Conservation (phyloP, 1,140 invertebrate species). For the Hylaeus anthracinus region DNA sequence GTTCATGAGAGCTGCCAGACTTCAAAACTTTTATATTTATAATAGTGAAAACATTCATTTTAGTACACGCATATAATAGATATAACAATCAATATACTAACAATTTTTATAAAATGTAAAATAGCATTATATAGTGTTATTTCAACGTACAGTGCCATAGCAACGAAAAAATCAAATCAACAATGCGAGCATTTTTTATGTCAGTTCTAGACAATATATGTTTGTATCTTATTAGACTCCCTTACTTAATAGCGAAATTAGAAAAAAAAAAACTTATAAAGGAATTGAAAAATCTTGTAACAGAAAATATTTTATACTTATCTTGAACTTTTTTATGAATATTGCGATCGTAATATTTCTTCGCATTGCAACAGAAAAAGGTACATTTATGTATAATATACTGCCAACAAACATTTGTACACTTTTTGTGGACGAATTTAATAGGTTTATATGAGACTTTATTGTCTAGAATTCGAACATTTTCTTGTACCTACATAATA, state of each 20-base stretch:
- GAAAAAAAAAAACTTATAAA: conserved; percentile 20
- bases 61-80: conserved; percentile 48
- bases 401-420: conserved; percentile 33
- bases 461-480: conserved; percentile 62
- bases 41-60: conserved; percentile 57
- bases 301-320: conserved; percentile 48
- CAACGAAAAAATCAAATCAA: conserved; percentile 67
- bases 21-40: conserved; percentile 58
- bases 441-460: conserved; percentile 40
- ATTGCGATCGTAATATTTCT: conserved; percentile 47
- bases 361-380: conserved; percentile 34
- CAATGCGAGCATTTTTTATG: conserved; percentile 50
- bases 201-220: conserved; percentile 64
- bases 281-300: conserved; percentile 50
- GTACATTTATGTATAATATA: conserved; percentile 59
- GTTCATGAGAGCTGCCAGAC: conserved; percentile 57
- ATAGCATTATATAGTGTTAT: conserved; percentile 58
- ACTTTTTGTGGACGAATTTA: conserved; percentile 20
- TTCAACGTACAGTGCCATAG: conserved; percentile 68
- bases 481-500: conserved; percentile 35
- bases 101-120: conserved; percentile 54
- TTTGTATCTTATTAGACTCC: conserved; percentile 52
- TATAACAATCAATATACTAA: conserved; percentile 50
- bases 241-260: conserved; percentile 39
- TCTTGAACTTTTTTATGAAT: conserved; percentile 29